phyloP scores from a whole-genome alignment of 2,888 invertebrate genomes.

The Anodontia alba region DNA sequence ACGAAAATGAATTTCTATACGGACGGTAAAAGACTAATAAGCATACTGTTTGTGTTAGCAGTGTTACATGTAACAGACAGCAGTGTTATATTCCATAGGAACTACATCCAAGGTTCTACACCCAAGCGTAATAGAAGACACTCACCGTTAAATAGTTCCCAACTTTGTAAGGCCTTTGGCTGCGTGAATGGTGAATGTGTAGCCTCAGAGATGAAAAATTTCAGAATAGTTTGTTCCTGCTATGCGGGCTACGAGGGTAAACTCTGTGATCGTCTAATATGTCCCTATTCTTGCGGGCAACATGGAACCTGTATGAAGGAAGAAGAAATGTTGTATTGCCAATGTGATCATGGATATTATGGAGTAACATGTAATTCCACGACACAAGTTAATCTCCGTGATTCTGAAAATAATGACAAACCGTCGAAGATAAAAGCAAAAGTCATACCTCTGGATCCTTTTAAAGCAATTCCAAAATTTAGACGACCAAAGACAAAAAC shows the following conservation, averaged over 20 bases:
- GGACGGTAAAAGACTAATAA: not conserved
- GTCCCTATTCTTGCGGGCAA: conserved; percentile 52
- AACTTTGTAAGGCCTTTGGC: conserved; percentile 58
- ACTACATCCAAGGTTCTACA: not conserved
- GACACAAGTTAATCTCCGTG: not conserved
- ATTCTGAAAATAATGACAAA: too few relatives aligned
- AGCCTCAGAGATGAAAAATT: conserved; percentile 50
- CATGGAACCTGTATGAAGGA: conserved; percentile 54
- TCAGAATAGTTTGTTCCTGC: conserved; percentile 57
- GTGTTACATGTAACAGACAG: not conserved
- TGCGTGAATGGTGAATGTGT: conserved; percentile 57
- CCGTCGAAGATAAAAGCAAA: not conserved
- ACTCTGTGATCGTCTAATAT: conserved; percentile 49
- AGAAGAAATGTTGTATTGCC: conserved; percentile 41
- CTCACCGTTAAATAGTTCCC: conserved; percentile 32
- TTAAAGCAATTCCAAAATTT: not conserved
- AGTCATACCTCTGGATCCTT: not conserved
- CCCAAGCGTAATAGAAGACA: conserved; percentile 35
- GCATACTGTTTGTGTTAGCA: not conserved
- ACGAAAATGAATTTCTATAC: not conserved
- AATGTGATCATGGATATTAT: conserved; percentile 50
- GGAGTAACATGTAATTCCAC: conserved; percentile 46
- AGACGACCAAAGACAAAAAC: not conserved
- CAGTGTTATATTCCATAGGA: not conserved
- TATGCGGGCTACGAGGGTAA: conserved; percentile 55